A percentile compares a stretch with the other conserved stretches of the same genome.
Conservation (phyloP, 64 coral and sea anemone genomes). For the Acropora yongei region DNA sequence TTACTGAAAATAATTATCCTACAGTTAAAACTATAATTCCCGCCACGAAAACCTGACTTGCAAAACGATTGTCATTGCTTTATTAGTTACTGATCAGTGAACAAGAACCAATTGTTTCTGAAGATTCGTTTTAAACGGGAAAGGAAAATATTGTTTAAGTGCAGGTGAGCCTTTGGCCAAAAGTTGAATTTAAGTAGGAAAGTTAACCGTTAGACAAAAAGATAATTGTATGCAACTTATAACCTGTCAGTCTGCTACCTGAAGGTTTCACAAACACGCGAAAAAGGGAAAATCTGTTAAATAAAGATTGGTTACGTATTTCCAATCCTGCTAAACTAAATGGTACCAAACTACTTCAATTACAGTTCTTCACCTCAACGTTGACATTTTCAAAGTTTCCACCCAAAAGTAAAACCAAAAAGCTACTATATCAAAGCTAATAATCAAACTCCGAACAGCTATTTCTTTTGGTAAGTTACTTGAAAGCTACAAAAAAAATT, state of each 20-base stretch:
- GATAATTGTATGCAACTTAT: neutral
- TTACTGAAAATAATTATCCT: conserved; percentile 47
- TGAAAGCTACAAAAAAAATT: neutral
- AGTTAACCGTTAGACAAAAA: neutral
- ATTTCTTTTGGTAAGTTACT: neutral
- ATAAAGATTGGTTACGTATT: conserved; percentile 29
- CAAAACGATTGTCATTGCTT: neutral
- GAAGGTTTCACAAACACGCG: neutral
- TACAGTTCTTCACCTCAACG: neutral
- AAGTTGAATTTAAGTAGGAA: neutral
- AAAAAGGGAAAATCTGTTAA: conserved; percentile 30
- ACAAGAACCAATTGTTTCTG: neutral
- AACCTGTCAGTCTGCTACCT: neutral
- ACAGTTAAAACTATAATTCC: conserved; percentile 51
- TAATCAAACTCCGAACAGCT: neutral
- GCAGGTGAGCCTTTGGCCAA: neutral
- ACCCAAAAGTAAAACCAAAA: neutral
- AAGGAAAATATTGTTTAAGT: neutral
- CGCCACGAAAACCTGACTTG: neutral
- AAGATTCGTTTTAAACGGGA: neutral
- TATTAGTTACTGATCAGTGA: neutral
- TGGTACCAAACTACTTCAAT: neutral
- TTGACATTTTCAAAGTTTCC: neutral
- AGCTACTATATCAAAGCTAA: neutral
- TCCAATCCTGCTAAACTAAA: neutral